These are phyloP conservation scores for Psix sp. DNA, from an alignment of 1,140 invertebrate species.

Conservation along the genomic window DNA sequence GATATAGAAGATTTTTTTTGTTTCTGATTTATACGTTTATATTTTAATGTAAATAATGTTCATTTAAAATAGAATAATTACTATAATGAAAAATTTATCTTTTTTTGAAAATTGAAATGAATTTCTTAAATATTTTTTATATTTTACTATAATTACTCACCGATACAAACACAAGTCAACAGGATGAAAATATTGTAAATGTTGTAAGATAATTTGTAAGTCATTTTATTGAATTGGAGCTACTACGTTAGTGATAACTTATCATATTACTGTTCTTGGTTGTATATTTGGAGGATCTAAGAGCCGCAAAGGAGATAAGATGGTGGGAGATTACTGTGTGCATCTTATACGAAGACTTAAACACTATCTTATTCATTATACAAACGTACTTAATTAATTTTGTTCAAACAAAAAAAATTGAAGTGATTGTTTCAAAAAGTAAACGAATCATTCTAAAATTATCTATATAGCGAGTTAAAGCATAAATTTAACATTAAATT, in stretches of 20 bases:
- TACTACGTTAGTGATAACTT: conserved; percentile 26
- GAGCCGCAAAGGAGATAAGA: conserved; percentile 26
- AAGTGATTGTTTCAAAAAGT: too few relatives aligned
- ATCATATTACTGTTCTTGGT: conserved; percentile 31
- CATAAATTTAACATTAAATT: too few relatives aligned
- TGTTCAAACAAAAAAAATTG: conserved; percentile 9
- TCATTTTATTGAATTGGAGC: conserved; percentile 10
- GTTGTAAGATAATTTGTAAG: conserved; percentile 12
- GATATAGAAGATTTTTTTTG: too few relatives aligned
- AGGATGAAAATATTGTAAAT: conserved; percentile 16
- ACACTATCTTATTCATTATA: conserved; percentile 5
- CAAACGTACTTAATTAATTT: conserved; percentile 13
- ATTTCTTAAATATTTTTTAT: too few relatives aligned
- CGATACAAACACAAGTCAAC: conserved; percentile 14
- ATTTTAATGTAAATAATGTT: too few relatives aligned
- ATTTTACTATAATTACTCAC: conserved; percentile 25
- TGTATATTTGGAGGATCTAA: conserved; percentile 12
- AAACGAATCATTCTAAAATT: too few relatives aligned
- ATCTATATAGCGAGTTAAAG: too few relatives aligned
- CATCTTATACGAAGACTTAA: conserved; percentile 7
- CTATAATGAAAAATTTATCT: too few relatives aligned
- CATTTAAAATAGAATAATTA: too few relatives aligned
- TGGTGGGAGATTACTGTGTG: conserved; percentile 15
- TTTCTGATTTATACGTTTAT: too few relatives aligned
- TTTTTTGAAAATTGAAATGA: background rate